Percentiles rank a stretch among this genome's conserved stretches.
Evolutionary conservation across 2,797 vertebrate species (phyloP).

Genomic region (Danio tinwini): DNA sequence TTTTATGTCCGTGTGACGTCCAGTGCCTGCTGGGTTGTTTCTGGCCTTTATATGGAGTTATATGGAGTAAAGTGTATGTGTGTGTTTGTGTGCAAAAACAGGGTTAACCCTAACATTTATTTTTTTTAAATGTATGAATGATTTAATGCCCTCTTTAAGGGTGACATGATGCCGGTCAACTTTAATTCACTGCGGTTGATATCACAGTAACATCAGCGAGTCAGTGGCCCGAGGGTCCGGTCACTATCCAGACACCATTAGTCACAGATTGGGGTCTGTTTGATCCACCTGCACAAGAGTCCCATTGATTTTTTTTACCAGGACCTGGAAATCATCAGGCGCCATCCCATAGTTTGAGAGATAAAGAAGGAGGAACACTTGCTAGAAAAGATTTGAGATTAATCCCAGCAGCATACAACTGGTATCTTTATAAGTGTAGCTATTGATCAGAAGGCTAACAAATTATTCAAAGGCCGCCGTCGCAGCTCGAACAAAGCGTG

Average conservation of each 20-base stretch:
- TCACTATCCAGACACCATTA: conserved; percentile 29
- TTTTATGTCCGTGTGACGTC: too few relatives aligned
- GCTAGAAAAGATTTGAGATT: conserved; percentile 34
- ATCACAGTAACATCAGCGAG: conserved; percentile 14
- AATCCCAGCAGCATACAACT: conserved; percentile 15
- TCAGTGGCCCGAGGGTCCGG: neutral
- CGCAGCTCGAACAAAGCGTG: conserved; percentile 17
- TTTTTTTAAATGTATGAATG: too few relatives aligned
- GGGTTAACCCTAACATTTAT: too few relatives aligned
- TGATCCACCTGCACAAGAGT: conserved; percentile 14
- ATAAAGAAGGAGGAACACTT: conserved; percentile 15
- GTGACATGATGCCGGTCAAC: neutral
- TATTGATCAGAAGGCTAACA: conserved; percentile 33
- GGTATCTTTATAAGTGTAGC: conserved; percentile 32
- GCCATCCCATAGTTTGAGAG: conserved; percentile 18
- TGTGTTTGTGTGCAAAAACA: too few relatives aligned
- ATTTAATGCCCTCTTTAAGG: too few relatives aligned
- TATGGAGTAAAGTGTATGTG: too few relatives aligned
- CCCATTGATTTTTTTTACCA: conserved; percentile 15
- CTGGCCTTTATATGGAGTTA: too few relatives aligned
- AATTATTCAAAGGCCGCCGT: conserved; percentile 34
- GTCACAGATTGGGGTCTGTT: conserved; percentile 24
- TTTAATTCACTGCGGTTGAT: conserved; percentile 17
- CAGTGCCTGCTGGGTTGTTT: too few relatives aligned
- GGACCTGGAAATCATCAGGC: conserved; percentile 40